Evolutionary conservation across 2,797 vertebrate species (phyloP), one percentile per base, ranked within the genome.

Genomic region (Ctenopoma multispine): DNA sequence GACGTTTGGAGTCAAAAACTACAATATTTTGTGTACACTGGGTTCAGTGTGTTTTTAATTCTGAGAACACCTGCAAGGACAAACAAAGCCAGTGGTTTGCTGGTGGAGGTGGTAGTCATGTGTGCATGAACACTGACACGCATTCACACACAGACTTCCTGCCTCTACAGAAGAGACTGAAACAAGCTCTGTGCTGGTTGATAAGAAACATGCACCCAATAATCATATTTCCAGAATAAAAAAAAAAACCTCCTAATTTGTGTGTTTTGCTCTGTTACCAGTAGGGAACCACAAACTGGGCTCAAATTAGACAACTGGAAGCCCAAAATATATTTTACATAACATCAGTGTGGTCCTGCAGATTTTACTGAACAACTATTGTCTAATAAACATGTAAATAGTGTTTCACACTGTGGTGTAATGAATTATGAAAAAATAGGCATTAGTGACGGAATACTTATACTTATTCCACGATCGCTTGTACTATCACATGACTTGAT

Each of bases 141-240:
- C 2, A 20, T 18, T 8, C 21, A 51, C 23, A 27, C 7, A 50
- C 48, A 24, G 57, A 83, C 77, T 69, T 78, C 82, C 79, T 48
- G 63, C 66, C 47, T 23, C 47, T 48, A 24, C 65, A 84, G 43
- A 73, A 38, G 70, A 43, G 51, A 65, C 78, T 55, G 47, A 53
- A 59, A 69, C 58, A 51, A 69, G n/a, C 63, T 78, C 73, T 81
- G 83, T 15, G 61, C 67, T 47, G 11, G 61, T 62, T 75, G 78
- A 84, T 89, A 86, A 83, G 83, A 72, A 69, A 63, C 24, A 55
- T 15, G 54, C 63, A 54, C 51, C 13, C 53, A 72, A 79, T 71
- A 77, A 54, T 72, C 57, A 56, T 66, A 70, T 72, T 79, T 73
- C 65, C 65, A 76, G 72, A 78, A 79, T 48, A 65, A 79, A 31